Evolutionary conservation across 2,797 vertebrate species (phyloP).

Genomic region (Natrix natrix): DNA sequence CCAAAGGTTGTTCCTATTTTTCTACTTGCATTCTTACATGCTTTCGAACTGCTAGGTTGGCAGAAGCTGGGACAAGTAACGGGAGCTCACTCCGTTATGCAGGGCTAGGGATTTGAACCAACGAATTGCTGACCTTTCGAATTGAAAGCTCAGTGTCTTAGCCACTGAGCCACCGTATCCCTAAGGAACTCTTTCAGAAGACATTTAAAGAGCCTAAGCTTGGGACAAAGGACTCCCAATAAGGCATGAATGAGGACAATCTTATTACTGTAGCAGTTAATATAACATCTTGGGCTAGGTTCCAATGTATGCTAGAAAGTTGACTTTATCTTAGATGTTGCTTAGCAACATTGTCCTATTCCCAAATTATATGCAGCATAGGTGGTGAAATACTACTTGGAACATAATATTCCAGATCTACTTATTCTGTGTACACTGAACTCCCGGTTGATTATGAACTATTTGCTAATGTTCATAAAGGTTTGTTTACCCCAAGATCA

Average conservation of each 20-base stretch:
- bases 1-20: no score
- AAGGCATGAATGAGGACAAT: not conserved
- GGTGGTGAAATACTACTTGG: not conserved
- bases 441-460: slow-evolving; percentile 11
- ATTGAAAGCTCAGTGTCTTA: no score
- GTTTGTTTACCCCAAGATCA: not conserved
- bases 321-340: slow-evolving; percentile 4
- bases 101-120: no score
- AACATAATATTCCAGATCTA: not conserved
- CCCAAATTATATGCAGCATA: not conserved
- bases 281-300: not conserved
- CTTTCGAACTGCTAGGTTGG: no score
- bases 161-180: no score
- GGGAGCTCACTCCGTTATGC: no score
- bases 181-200: not conserved
- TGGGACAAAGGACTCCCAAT: not conserved
- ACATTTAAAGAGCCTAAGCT: not conserved
- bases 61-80: no score
- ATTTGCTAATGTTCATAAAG: not conserved
- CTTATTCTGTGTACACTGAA: slow-evolving; percentile 7
- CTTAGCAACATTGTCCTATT: slow-evolving; percentile 20
- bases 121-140: no score
- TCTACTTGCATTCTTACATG: no score
- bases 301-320: not conserved
- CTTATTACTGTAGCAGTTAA: slow-evolving; percentile 6